Evolutionary conservation across 2,113 vertebrate genomes (phyloP), one percentile per base, ranked within the genome.

Genomic region (Zosterops borbonicus): DNA sequence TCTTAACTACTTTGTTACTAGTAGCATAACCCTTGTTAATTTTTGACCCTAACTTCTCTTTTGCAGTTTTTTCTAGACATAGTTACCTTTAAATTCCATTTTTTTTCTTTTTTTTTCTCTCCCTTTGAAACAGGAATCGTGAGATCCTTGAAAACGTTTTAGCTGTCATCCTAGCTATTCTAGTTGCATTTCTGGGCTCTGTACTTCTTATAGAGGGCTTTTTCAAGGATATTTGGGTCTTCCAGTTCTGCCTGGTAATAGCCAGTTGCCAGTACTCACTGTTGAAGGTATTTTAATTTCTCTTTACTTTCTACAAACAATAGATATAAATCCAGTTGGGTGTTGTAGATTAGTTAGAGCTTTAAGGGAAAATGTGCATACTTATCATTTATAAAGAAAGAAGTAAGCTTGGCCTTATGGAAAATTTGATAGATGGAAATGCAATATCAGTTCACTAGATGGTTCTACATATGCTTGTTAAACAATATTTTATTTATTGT

Each of bases 211-310:
- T 99, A 95, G 98, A 99, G 84, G 99, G 99, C 69, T 99, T 99
- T 98, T 99, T 99, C 98, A 99, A 98, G 60, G 99, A 99, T 97
- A 99, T 99, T 96, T 99, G 99, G 99, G 99, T 99, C 96, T 99
- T 99, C 97, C 99, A 99, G 98, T 99, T 99, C 97, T 99, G 99
- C 98, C 98, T 99, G 83, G 99, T 99, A 95, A 99, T 99, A 94
- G 99, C 99, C 84, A 99, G 99, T 96, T 99, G 99, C 98, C 99
- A 99, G 79, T 99, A 99, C 98, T 99, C 99, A 5, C 97, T 99
- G 55, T 97, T 99, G 41, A 99, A 99, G 99, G 99, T 99, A 97
- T 87, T 79, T 80, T 46, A 79, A 56, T 82, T 77, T 86, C 83
- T 71, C 46, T 86, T 92, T 4, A 5, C 22, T 85, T 95, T 80